phyloP scores from a whole-genome alignment of 2,888 invertebrate species.

The Epirrita christyi region DNA sequence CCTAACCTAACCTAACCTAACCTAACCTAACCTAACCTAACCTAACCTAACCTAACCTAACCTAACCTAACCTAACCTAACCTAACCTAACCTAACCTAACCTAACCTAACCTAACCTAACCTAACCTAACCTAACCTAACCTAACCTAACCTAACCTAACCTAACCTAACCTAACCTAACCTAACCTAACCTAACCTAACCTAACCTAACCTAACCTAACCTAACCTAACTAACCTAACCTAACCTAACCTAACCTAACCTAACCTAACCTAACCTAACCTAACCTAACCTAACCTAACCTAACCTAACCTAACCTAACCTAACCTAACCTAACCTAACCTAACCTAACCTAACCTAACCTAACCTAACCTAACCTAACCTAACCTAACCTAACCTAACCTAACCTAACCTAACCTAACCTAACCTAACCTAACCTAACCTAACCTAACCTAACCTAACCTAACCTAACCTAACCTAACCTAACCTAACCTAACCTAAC shows the following conservation, averaged over 20 bases:
- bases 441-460: conserved; percentile 23
- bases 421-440: conserved; percentile 27
- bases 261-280: conserved; percentile 18
- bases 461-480: conserved; percentile 17
- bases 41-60: conserved; percentile 38
- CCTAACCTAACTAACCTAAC: conserved; percentile 24
- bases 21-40: conserved; percentile 39
- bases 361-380: conserved; percentile 14
- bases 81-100: conserved; percentile 30
- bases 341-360: conserved; percentile 10
- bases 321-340: conserved; percentile 13
- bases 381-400: conserved; percentile 25
- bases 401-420: conserved; percentile 27
- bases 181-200: conserved; percentile 25
- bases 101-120: conserved; percentile 25
- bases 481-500: conserved; percentile 10
- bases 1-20: conserved; percentile 40
- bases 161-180: conserved; percentile 26
- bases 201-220: conserved; percentile 25
- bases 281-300: conserved; percentile 18
- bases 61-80: conserved; percentile 38
- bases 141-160: conserved; percentile 28
- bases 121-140: conserved; percentile 29
- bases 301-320: conserved; percentile 15
- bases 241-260: conserved; percentile 25